These are phyloP conservation scores for Tromatobia lineatoria DNA, from an alignment of 2,888 invertebrate species.

Conservation along the genomic window DNA sequence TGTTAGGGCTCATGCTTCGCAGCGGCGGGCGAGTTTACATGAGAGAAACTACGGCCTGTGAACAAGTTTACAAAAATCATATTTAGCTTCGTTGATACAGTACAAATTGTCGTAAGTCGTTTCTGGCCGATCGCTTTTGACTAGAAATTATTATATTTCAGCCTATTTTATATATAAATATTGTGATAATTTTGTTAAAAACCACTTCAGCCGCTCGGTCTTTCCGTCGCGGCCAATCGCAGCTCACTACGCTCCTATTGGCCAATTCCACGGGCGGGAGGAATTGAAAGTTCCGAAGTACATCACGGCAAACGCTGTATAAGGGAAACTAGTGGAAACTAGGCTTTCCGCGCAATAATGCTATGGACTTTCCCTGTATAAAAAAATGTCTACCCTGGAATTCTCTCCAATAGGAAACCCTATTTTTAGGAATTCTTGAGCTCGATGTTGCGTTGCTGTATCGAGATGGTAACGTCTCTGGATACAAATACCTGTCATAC, in stretches of 20 bases:
- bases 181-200: conserved; percentile 30
- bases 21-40: conserved; percentile 73
- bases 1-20: conserved; percentile 58
- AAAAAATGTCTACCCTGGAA: neutral
- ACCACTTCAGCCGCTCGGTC: conserved; percentile 3
- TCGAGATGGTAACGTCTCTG: too few relatives aligned
- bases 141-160: neutral
- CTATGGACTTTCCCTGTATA: neutral
- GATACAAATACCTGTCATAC: too few relatives aligned
- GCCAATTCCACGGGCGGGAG: conserved; percentile 33
- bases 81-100: neutral
- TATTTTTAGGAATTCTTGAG: neutral
- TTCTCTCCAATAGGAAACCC: neutral
- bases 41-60: conserved; percentile 48
- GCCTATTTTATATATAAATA: conserved; percentile 15
- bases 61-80: conserved; percentile 3
- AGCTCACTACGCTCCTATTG: neutral
- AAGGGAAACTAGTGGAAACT: too few relatives aligned
- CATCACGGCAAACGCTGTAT: neutral
- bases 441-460: too few relatives aligned
- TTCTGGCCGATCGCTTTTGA: neutral
- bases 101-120: neutral
- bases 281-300: neutral
- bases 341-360: neutral
- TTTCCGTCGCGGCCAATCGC: conserved; percentile 49